phyloP scores from a whole-genome alignment of 2,797 vertebrate genomes.

The Mus caroli region DNA sequence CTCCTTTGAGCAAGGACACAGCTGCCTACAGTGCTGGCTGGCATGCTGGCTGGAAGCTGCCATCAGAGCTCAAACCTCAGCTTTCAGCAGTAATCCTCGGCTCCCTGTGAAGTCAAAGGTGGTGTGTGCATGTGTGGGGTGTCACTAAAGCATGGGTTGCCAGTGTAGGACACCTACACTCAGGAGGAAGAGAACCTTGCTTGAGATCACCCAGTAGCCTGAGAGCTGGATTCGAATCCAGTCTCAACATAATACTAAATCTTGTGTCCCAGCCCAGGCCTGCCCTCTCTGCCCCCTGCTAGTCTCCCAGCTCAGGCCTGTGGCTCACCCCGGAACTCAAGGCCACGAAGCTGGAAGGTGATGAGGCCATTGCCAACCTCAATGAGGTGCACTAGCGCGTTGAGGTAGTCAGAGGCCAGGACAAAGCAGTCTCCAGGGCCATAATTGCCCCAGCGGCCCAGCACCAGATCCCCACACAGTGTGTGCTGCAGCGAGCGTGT shows the following conservation, averaged over 20 bases:
- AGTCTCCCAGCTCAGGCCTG: neutral
- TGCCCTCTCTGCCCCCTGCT: neutral
- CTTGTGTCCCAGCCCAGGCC: rapidly evolving
- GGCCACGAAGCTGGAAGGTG: slow-evolving; percentile 88
- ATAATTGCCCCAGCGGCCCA: slow-evolving; percentile 88
- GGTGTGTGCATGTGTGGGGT: neutral
- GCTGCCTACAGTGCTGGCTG: neutral
- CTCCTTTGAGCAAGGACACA: neutral
- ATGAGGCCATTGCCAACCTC: slow-evolving; percentile 88
- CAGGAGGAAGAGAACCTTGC: neutral
- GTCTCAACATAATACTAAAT: rapidly evolving
- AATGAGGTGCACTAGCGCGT: slow-evolving; percentile 87
- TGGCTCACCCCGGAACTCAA: slow-evolving; percentile 87
- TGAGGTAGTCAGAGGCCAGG: slow-evolving; percentile 88
- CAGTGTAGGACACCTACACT: neutral
- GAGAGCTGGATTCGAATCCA: too few species aligned
- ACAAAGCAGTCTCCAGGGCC: slow-evolving; percentile 87
- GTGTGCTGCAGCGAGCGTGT: slow-evolving; percentile 87
- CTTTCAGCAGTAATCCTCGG: neutral
- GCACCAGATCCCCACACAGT: slow-evolving; percentile 86
- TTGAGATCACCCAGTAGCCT: neutral
- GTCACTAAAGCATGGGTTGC: neutral
- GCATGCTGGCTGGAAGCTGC: neutral
- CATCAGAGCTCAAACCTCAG: neutral
- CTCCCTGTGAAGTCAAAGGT: neutral